Base-by-base conservation (phyloP, 2,797 vertebrate species). In the Apogon talboti region DNA sequence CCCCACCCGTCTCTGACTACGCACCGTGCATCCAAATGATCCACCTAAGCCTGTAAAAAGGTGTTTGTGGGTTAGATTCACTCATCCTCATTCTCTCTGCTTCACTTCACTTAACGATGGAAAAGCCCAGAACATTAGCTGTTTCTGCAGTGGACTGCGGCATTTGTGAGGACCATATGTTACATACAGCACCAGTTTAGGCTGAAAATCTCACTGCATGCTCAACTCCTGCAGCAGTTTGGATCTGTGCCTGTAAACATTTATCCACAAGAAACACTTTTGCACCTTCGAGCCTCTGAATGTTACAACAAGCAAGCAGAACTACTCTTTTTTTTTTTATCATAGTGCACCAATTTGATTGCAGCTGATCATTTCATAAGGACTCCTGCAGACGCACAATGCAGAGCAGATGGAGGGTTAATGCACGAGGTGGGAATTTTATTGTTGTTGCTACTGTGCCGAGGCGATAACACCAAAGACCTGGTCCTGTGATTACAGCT, bases 21-120 rank as follows among this genome's bases (percentile, higher is more conserved):
- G 81, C 85, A 60, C 69, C 78, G 47, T 76, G 82, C 83, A 85
- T 83, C 69, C 72, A 62, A 85, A 88, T 86, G 80, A 86, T 74
- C 82, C 76, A 61, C 64, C 69, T 68, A 61, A 82, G 74, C 74
- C 71, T 28, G 61, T 86, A 81, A 88, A 24, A 88, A 87, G 76
- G 85, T 87, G 79, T 84, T 81, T 86, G 81, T 66, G 81, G 76
- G 80, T 84, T 79, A 73, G 69, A 82, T 79, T 67, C 80, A 71
- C 88, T 87, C 80, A 58, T 85, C 82, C 79, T 88, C 81, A 81
- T 89, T 88, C 73, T 85, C 77, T 89, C 79, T 81, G 86, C 88
- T 80, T 74, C 73, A 38, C 81, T 87, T 89, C 84, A 52, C 80
- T 92, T 89, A 87, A 90, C 56, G 79, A 87, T 2, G 64, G 78